These are phyloP conservation scores for Trachemys scripta DNA, from an alignment of 2,113 vertebrate genomes.

Conservation along the genomic window DNA sequence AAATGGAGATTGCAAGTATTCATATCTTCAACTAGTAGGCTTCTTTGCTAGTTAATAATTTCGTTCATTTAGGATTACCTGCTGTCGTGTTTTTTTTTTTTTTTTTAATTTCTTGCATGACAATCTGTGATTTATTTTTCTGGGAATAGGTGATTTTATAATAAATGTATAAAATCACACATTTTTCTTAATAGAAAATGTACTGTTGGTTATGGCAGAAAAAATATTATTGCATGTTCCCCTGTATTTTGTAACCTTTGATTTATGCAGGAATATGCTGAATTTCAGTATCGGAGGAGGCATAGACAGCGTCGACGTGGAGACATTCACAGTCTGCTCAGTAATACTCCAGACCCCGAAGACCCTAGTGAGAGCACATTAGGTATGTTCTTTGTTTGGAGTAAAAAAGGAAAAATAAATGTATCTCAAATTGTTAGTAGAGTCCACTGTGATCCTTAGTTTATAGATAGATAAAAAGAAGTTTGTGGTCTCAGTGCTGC, in stretches of 20 bases:
- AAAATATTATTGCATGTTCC: conserved; percentile 81
- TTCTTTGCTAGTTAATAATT: conserved; percentile 37
- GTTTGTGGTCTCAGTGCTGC: neutral
- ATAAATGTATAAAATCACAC: conserved; percentile 79
- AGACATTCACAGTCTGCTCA: conserved; percentile 92
- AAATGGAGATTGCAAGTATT: conserved; percentile 76
- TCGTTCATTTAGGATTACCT: conserved; percentile 17
- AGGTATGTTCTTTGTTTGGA: conserved; percentile 80
- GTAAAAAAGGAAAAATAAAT: neutral
- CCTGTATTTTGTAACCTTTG: conserved; percentile 84
- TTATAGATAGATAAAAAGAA: neutral
- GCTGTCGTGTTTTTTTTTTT: conserved; percentile 15
- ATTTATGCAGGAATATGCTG: conserved; percentile 94
- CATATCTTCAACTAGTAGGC: neutral
- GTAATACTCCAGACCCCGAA: conserved; percentile 89
- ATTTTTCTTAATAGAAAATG: conserved; percentile 67
- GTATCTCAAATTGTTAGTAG: neutral
- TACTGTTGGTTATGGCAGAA: conserved; percentile 53
- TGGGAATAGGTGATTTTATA: conserved; percentile 80
- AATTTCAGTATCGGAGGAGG: conserved; percentile 98
- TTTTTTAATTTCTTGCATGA: conserved; percentile 69
- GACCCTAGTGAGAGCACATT: conserved; percentile 88
- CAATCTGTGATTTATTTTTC: conserved; percentile 69
- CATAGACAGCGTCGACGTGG: conserved; percentile 91
- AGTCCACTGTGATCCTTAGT: neutral